Evolutionary conservation across 1,140 invertebrate genomes (phyloP), one percentile per base, ranked within the genome.

Genomic region (Ericerus pela): DNA sequence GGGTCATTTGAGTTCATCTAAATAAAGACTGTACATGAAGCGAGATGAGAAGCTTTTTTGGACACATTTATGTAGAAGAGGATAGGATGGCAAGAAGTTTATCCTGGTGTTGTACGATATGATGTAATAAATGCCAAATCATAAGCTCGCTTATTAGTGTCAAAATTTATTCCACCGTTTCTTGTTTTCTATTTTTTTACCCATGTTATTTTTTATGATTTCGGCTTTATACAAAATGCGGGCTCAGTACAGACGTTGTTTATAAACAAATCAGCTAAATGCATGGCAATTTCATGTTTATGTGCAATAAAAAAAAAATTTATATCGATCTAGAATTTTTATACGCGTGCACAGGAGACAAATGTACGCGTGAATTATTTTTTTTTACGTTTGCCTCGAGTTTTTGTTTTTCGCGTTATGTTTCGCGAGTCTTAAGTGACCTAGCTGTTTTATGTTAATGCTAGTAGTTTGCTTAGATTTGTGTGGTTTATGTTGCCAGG

Each of bases 81-180:
- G 16, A 12, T 47, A 22, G 26, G 26, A 24, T 22, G 26, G 14
- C 14, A 38, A 14, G 36, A 24, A 18, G 8, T 24, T 47, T 5
- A 10, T 10, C 20, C n/a, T n/a, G 41, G 20, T 47, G 41, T 47
- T 47, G 41, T 22, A 47, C 16, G 41, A 47, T 47, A 47, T 16
- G 41, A 47, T 47, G 20, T 47, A 47, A 47, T 47, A 47, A 47
- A 47, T 53, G 29, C 51, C 51, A 31, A 53, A 53, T 30, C 27
- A 26, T 53, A 53, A 53, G 51, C 51, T 53, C 51, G 51, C 51
- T 31, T 30, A 53, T 30, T 53, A 30, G 27, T 8, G 51, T 29
- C 2, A 29, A 53, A 28, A 30, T 53, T 31, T 33, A 26, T 54
- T 22, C 31, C 18, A 37, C 11, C 53, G 3, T 14, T 10, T 22